Evolutionary conservation across 1,140 invertebrate species (phyloP), one percentile per base, ranked within the genome.

Genomic region (Sesamia nonagrioides): DNA sequence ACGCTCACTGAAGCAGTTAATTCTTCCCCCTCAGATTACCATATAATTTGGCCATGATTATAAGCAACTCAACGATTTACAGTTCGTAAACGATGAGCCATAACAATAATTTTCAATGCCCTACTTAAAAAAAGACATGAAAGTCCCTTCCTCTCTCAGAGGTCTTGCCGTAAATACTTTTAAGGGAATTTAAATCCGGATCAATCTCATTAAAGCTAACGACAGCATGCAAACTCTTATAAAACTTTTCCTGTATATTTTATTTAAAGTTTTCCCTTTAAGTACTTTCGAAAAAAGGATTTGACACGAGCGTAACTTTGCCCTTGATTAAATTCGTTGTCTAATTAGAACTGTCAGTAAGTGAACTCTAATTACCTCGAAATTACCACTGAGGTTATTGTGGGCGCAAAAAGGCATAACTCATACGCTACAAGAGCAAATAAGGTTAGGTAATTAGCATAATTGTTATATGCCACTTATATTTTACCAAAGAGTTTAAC

Each of bases 131-230:
- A 69, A 50, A 69, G 42, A 50, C 69, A 40, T 54, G 50, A 56
- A 73, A 73, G 37, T 60, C 18, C 40, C 66, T 7, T 18, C 50
- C 33, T 37, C 21, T 73, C 69, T 40, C 54, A 0, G 35, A 40
- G 40, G 71, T 18, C 58, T 73, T 73, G 27, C 37, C 54, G 71
- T 76, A 61, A 76, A 76, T 76, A 50, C 58, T 76, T 63, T 60
- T 63, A 76, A 50, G 58, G 73, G 71, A 73, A 60, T 73, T 73
- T 27, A 73, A 76, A 76, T 76, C 37, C 52, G 73, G 58, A 76
- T 63, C 58, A 63, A 76, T 63, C 73, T 76, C 73, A 76, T 76
- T 76, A 76, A 76, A 63, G 40, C 42, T 76, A 45, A 76, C 73
- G 58, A 63, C 73, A 61, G 58, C 63, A 61, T 40, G 33, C 54